phyloP scores from a whole-genome alignment of 2,888 invertebrate species.

The Eucriotettix oculatus region DNA sequence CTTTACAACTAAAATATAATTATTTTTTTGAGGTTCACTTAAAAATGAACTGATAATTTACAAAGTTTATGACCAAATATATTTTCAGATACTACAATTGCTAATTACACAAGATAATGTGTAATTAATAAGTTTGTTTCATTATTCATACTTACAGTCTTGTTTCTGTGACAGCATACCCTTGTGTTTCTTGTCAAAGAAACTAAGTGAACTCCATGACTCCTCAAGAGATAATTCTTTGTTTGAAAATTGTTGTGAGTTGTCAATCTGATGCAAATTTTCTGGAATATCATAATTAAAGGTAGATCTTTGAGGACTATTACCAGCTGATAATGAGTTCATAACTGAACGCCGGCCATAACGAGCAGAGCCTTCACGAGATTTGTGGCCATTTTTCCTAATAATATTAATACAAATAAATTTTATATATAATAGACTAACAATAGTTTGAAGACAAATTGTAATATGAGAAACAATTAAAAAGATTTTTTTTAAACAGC shows the following conservation, averaged over 20 bases:
- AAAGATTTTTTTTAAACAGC: too few relatives aligned
- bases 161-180: slow-evolving; percentile 17
- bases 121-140: background rate
- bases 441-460: too few relatives aligned
- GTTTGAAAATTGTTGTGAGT: background rate
- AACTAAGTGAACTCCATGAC: slow-evolving; percentile 20
- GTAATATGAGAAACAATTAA: too few relatives aligned
- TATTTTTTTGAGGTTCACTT: too few relatives aligned
- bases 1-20: too few relatives aligned
- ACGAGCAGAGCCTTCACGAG: slow-evolving; percentile 14
- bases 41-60: too few relatives aligned
- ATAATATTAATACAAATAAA: too few relatives aligned
- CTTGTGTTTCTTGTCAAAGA: slow-evolving; percentile 19
- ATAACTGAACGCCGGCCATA: slow-evolving; percentile 16
- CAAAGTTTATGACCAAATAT: too few relatives aligned
- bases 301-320: slow-evolving; percentile 4
- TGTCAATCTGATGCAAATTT: background rate
- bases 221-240: slow-evolving; percentile 17
- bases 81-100: too few relatives aligned
- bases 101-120: background rate
- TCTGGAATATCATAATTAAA: background rate
- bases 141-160: slow-evolving; percentile 4
- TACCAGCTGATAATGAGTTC: slow-evolving; percentile 6
- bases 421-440: too few relatives aligned
- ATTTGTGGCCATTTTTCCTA: background rate